Percentiles rank a stretch among this genome's conserved stretches.
These are phyloP conservation scores for Dendrolimus pini DNA, from an alignment of 2,888 invertebrate genomes.

Conservation along the genomic window DNA sequence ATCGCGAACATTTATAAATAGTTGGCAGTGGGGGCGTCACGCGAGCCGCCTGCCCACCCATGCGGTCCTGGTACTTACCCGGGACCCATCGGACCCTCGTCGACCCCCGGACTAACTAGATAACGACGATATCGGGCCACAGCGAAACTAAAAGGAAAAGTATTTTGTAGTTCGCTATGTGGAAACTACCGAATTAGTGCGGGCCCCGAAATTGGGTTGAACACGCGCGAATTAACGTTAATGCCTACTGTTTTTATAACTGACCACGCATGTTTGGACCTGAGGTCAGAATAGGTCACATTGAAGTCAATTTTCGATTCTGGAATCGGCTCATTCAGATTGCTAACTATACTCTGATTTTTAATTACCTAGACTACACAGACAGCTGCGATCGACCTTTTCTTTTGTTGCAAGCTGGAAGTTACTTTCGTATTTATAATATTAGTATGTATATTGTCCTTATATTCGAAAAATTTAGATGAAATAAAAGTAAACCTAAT, in stretches of 20 bases:
- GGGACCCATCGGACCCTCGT: slow-evolving; percentile 60
- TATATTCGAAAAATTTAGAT: no score
- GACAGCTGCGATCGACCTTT: no score
- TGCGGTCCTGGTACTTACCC: slow-evolving; percentile 63
- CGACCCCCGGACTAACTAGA: slow-evolving; percentile 64
- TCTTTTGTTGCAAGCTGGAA: no score
- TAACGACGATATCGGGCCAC: slow-evolving; percentile 66
- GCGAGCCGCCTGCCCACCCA: slow-evolving; percentile 45
- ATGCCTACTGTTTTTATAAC: background rate
- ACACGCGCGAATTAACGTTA: background rate
- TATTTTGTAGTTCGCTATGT: slow-evolving; percentile 59
- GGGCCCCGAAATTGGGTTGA: slow-evolving; percentile 41
- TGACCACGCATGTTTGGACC: background rate
- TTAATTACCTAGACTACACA: no score
- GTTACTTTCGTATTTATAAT: no score
- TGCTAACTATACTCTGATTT: no score
- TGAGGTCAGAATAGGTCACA: no score
- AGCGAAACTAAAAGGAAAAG: slow-evolving; percentile 70
- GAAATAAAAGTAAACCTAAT: slow-evolving; percentile 1
- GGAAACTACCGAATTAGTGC: slow-evolving; percentile 59
- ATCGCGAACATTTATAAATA: slow-evolving; percentile 52
- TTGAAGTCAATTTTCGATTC: background rate
- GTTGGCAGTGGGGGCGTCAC: slow-evolving; percentile 45
- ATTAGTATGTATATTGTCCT: no score
- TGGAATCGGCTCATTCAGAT: no score